Conservation (phyloP, 2,113 vertebrate genomes). For the Phalacrocorax brasilianus region DNA sequence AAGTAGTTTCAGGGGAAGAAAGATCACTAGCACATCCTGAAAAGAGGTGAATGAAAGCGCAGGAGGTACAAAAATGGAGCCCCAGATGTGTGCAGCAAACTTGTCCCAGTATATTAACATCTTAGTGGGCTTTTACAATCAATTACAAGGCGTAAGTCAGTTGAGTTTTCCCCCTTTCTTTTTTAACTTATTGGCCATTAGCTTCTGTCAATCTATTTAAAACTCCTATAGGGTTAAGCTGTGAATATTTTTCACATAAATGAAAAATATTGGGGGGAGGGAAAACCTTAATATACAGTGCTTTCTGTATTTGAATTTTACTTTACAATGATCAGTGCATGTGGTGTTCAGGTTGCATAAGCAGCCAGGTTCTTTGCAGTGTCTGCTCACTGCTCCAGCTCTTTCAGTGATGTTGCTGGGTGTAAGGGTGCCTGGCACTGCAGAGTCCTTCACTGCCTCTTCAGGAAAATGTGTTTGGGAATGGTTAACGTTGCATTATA, state of each 20-base stretch:
- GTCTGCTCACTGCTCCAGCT: background rate
- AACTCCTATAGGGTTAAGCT: background rate
- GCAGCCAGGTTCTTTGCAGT: background rate
- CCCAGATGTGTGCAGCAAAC: background rate
- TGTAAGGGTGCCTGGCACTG: rapidly evolving
- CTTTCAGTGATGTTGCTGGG: background rate
- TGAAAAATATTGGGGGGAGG: background rate
- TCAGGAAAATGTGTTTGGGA: background rate
- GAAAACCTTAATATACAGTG: background rate
- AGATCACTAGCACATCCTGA: background rate
- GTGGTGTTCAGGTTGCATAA: background rate
- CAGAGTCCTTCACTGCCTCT: background rate
- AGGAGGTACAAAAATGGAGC: background rate
- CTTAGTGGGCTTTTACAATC: background rate
- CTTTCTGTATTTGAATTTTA: background rate
- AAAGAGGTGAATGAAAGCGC: background rate
- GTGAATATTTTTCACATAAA: background rate
- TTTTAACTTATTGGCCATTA: background rate
- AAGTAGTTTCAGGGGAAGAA: background rate
- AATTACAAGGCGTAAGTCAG: background rate
- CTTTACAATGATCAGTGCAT: background rate
- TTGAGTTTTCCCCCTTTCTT: background rate
- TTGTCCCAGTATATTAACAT: background rate
- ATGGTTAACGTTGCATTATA: background rate
- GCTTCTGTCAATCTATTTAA: background rate